phyloP scores from a whole-genome alignment of 1,140 invertebrate genomes.

The Penaeus japonicus region DNA sequence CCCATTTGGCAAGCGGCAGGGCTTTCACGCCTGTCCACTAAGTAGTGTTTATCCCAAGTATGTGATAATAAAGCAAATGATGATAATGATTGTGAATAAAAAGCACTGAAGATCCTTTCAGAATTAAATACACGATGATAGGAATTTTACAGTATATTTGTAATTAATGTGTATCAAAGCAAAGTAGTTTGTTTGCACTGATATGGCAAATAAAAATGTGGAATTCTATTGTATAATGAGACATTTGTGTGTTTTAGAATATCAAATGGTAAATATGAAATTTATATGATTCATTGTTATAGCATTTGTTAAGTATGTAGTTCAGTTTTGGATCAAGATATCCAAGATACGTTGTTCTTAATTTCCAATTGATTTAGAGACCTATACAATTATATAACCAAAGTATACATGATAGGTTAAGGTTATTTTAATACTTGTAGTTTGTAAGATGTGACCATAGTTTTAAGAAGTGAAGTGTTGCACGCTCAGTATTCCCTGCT shows the following conservation, averaged over 20 bases:
- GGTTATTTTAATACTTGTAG: conserved; percentile 55
- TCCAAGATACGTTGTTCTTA: conserved; percentile 47
- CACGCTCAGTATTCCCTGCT: conserved; percentile 48
- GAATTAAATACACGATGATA: too few species aligned
- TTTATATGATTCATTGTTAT: conserved; percentile 42
- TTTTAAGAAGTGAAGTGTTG: conserved; percentile 47
- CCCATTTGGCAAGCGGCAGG: too few species aligned
- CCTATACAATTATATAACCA: conserved; percentile 54
- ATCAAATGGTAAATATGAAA: conserved; percentile 34
- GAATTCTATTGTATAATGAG: not conserved
- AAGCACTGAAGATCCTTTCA: too few species aligned
- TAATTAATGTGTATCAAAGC: too few species aligned
- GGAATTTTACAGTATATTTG: too few species aligned
- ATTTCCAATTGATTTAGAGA: conserved; percentile 48
- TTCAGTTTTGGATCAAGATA: conserved; percentile 25
- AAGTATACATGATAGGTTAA: conserved; percentile 57
- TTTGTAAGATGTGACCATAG: conserved; percentile 41
- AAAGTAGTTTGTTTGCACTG: too few species aligned
- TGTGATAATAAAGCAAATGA: too few species aligned
- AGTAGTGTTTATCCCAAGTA: too few species aligned
- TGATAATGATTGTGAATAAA: too few species aligned
- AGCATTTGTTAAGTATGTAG: conserved; percentile 49
- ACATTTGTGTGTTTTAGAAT: not conserved
- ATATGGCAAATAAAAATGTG: too few species aligned
- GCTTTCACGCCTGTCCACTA: too few species aligned